Conservation (phyloP, 2,888 invertebrate genomes). For the Incurvaria masculella region DNA sequence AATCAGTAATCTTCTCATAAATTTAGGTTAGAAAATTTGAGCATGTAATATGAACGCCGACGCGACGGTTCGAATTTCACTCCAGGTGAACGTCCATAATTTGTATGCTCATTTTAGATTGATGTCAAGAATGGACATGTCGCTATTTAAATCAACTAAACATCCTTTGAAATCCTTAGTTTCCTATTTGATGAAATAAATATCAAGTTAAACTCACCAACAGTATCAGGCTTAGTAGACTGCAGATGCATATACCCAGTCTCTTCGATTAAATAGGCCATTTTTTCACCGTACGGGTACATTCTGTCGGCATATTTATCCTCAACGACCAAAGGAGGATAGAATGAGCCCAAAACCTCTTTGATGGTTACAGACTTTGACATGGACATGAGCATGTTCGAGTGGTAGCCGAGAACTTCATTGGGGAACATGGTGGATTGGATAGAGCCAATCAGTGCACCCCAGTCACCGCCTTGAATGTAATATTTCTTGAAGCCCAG, state of each 20-base stretch:
- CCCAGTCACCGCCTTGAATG: slow-evolving; percentile 83
- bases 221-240: slow-evolving; percentile 60
- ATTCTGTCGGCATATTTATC: slow-evolving; percentile 42
- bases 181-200: neutral
- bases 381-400: slow-evolving; percentile 24
- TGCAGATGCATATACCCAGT: slow-evolving; percentile 32
- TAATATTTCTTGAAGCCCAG: slow-evolving; percentile 64
- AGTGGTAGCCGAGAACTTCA: slow-evolving; percentile 46
- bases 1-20: no score
- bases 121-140: no score
- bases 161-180: no score
- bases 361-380: slow-evolving; percentile 20
- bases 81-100: no score
- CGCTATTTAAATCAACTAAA: no score
- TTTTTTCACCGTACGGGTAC: slow-evolving; percentile 36
- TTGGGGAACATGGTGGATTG: slow-evolving; percentile 65
- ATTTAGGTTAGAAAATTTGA: no score
- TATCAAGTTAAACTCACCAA: slow-evolving; percentile 32
- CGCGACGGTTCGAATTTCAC: no score
- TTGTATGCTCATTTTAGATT: no score
- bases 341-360: slow-evolving; percentile 35
- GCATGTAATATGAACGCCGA: no score
- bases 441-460: slow-evolving; percentile 58
- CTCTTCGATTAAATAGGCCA: slow-evolving; percentile 15
- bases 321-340: slow-evolving; percentile 51